These are phyloP conservation scores for Vulpes ferrilata DNA, from an alignment of 2,113 vertebrate species.

Conservation along the genomic window DNA sequence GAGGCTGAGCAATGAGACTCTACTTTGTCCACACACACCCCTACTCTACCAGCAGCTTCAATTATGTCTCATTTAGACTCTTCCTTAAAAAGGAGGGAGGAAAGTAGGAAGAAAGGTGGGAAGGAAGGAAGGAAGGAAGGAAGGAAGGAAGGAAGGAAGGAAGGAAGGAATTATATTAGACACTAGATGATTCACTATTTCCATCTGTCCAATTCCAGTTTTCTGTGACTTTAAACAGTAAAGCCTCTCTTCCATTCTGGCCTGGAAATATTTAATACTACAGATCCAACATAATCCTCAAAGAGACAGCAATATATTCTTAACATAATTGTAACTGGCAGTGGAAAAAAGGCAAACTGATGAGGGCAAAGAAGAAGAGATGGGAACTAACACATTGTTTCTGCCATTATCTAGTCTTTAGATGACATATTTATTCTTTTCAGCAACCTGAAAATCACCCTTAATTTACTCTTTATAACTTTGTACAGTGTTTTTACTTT, in stretches of 20 bases:
- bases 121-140: too few relatives aligned
- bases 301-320: background rate
- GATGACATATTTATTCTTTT: background rate
- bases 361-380: background rate
- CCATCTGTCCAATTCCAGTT: background rate
- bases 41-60: background rate
- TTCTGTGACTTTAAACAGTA: background rate
- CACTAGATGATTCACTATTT: background rate
- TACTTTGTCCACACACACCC: background rate
- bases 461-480: background rate
- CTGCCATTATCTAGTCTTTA: background rate
- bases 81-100: background rate
- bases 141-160: background rate
- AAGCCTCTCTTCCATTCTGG: background rate
- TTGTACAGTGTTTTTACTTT: slow-evolving; percentile 11
- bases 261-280: background rate
- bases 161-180: background rate
- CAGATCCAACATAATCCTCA: background rate
- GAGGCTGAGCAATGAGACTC: background rate
- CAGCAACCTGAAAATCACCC: background rate
- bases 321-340: background rate
- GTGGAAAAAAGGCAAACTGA: background rate
- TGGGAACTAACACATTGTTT: background rate
- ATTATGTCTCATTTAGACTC: background rate
- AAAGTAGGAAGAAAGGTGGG: fast-evolving